phyloP scores from a whole-genome alignment of 1,140 invertebrate species.

The Drosophila santomea region DNA sequence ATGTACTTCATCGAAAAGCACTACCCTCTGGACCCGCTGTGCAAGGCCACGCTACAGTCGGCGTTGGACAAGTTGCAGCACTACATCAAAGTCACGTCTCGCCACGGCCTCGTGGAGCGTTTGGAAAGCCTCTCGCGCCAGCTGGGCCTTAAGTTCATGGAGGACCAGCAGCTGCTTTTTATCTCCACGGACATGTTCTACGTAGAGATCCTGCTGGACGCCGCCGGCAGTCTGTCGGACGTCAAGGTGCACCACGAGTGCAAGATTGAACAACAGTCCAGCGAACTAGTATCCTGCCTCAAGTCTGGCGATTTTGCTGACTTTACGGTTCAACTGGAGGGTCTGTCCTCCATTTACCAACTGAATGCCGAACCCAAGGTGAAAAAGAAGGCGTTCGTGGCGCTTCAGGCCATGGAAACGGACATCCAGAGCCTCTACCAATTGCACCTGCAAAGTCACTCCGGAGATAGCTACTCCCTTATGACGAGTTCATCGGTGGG shows the following conservation, averaged over 20 bases:
- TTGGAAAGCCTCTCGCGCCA: conserved; percentile 95
- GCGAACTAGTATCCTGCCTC: conserved; percentile 92
- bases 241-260: conserved; percentile 89
- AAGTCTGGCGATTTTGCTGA: conserved; percentile 94
- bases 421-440: conserved; percentile 95
- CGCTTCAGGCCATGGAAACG: conserved; percentile 95
- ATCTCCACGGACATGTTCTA: conserved; percentile 99
- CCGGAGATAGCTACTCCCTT: conserved; percentile 91
- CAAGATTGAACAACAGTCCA: conserved; percentile 86
- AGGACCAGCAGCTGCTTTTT: conserved; percentile 87
- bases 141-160: conserved; percentile 87
- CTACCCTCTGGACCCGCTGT: conserved; percentile 93
- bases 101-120: conserved; percentile 96
- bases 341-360: conserved; percentile 96
- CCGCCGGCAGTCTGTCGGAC: conserved; percentile 93
- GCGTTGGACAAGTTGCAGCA: conserved; percentile 96
- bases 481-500: conserved; percentile 96
- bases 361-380: conserved; percentile 97
- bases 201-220: conserved; percentile 94
- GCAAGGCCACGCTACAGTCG: conserved; percentile 93
- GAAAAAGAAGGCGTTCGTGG: conserved; percentile 96
- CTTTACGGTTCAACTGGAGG: conserved; percentile 96
- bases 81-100: conserved; percentile 95
- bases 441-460: conserved; percentile 86
- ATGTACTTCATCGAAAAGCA: conserved; percentile 92